Conservation (phyloP, 2,113 vertebrate species). For the Spea multiplicata region DNA sequence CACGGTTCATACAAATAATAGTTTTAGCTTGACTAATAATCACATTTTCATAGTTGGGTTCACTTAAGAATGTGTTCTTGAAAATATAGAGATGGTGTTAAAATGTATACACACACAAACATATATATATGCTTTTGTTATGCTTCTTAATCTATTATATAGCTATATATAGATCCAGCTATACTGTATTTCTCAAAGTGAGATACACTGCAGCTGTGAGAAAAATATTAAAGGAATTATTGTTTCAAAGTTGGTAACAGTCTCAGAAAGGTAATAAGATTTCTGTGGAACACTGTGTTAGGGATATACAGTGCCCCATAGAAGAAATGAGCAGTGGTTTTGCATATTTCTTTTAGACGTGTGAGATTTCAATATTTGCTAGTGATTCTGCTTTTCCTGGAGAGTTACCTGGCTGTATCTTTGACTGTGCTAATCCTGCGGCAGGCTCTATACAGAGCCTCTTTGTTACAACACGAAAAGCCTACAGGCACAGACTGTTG, state of each 20-base stretch:
- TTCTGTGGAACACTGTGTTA: not conserved
- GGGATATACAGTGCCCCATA: not conserved
- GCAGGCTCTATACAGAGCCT: constrained; percentile 29
- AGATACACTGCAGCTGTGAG: too few relatives aligned
- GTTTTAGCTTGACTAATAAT: too few relatives aligned
- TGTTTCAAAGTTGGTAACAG: not conserved
- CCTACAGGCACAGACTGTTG: constrained; percentile 33
- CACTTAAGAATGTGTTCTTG: too few relatives aligned
- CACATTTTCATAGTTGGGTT: too few relatives aligned
- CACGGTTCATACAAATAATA: too few relatives aligned
- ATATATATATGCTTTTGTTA: too few relatives aligned
- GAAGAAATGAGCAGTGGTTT: not conserved
- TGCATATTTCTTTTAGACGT: constrained; percentile 39
- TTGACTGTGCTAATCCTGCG: constrained; percentile 21
- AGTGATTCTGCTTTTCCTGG: constrained; percentile 35
- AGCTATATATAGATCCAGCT: too few relatives aligned
- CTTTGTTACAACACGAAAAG: constrained; percentile 29
- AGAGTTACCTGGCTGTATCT: constrained; percentile 35
- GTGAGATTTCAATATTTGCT: constrained; percentile 44
- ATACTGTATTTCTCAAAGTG: too few relatives aligned
- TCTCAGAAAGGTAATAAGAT: not conserved
- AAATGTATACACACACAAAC: too few relatives aligned
- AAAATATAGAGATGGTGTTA: too few relatives aligned
- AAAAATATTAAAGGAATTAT: too few relatives aligned
- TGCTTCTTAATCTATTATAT: too few relatives aligned